phyloP scores from a whole-genome alignment of 1,140 invertebrate species.

The Leguminivora glycinivorella region DNA sequence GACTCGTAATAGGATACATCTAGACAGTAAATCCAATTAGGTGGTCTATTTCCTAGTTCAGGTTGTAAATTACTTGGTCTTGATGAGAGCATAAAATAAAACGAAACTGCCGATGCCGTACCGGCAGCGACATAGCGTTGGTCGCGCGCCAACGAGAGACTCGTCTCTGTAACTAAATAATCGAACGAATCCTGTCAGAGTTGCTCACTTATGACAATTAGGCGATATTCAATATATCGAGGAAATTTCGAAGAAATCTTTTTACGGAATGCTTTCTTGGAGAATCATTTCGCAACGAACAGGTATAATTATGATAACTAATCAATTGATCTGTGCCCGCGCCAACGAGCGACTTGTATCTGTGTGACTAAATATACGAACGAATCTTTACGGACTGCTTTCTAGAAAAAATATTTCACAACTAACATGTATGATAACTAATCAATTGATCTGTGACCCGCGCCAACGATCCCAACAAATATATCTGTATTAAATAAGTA shows the following conservation, averaged over 20 bases:
- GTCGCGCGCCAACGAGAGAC: slow-evolving; percentile 61
- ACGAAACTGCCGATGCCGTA: slow-evolving; percentile 64
- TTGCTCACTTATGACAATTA: slow-evolving; percentile 14
- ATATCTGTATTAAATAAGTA: no score
- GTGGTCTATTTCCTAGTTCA: slow-evolving; percentile 29
- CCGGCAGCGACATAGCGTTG: slow-evolving; percentile 65
- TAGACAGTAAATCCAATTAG: slow-evolving; percentile 23
- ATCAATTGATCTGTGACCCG: no score
- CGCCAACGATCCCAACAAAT: no score
- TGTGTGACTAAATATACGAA: slow-evolving; percentile 42
- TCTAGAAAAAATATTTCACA: no score
- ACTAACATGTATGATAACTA: no score
- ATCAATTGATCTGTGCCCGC: slow-evolving; percentile 37
- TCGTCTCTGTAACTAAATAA: slow-evolving; percentile 44
- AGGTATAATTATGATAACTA: no score
- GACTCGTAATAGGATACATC: slow-evolving; percentile 10
- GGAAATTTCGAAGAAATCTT: not conserved
- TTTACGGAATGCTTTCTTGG: not conserved
- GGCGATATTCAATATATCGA: not conserved
- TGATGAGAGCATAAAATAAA: slow-evolving; percentile 75
- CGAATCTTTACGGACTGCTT: no score
- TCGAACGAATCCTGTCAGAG: slow-evolving; percentile 39
- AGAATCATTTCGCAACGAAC: not conserved
- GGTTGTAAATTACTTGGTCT: slow-evolving; percentile 53
- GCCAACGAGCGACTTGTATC: no score